Percentiles rank a stretch among this genome's conserved stretches.
phyloP scores from a whole-genome alignment of 2,888 invertebrate genomes.

The Brachylomia viminalis region DNA sequence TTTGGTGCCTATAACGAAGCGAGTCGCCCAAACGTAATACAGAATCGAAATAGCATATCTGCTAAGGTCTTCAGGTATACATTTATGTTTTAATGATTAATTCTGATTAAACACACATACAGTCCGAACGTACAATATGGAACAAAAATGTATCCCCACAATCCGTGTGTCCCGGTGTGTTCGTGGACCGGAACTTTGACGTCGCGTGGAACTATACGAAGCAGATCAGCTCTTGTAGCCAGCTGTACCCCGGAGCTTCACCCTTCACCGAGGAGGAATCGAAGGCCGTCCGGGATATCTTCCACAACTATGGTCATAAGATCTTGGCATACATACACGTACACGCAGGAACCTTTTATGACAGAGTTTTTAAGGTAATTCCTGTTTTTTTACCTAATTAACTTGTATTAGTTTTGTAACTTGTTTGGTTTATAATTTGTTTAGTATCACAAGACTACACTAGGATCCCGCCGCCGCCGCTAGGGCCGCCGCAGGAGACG shows the following conservation, averaged over 20 bases:
- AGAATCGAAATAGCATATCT: neutral
- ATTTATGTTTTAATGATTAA: neutral
- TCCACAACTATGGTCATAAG: conserved; percentile 82
- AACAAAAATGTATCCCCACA: conserved; percentile 82
- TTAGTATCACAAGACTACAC: neutral
- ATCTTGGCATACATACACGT: conserved; percentile 82
- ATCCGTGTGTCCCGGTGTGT: conserved; percentile 79
- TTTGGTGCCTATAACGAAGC: neutral
- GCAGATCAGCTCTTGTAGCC: conserved; percentile 76
- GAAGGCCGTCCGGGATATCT: conserved; percentile 76
- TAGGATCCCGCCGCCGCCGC: too few species aligned
- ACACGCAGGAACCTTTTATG: conserved; percentile 74
- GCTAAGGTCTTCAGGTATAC: too few species aligned
- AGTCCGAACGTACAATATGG: conserved; percentile 50
- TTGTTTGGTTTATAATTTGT: conserved; percentile 11
- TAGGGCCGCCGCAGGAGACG: too few species aligned
- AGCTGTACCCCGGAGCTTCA: conserved; percentile 77
- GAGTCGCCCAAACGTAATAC: neutral
- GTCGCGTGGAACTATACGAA: conserved; percentile 77
- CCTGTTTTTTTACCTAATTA: too few species aligned
- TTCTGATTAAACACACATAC: neutral
- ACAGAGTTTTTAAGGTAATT: conserved; percentile 74
- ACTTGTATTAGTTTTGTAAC: too few species aligned
- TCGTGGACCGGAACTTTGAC: conserved; percentile 84
- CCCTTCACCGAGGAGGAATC: conserved; percentile 84